Percentiles rank a stretch among this genome's conserved stretches.
Evolutionary conservation across 2,888 invertebrate species (phyloP).

Genomic region (Arge pagana): DNA sequence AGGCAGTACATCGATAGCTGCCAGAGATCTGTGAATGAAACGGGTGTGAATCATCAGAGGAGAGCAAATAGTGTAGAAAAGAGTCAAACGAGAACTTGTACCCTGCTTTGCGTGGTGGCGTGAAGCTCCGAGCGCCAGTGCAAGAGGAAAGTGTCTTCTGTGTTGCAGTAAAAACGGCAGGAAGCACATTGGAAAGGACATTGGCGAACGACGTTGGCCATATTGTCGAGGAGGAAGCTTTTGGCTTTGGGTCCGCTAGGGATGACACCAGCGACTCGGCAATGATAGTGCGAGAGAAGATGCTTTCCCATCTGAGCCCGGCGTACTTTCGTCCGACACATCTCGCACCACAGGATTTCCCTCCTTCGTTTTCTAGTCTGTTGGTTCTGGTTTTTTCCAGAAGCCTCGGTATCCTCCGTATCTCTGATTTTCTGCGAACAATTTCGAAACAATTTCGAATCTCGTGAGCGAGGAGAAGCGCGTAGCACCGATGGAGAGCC

Average conservation of each 20-base stretch:
- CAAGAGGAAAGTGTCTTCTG: conserved; percentile 68
- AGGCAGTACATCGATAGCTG: conserved; percentile 74
- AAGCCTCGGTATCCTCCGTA: conserved; percentile 42
- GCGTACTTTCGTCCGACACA: conserved; percentile 73
- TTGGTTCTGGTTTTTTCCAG: conserved; percentile 29
- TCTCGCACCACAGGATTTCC: conserved; percentile 69
- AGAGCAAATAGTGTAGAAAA: no score
- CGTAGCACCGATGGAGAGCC: no score
- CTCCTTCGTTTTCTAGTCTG: conserved; percentile 64
- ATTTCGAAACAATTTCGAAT: no score
- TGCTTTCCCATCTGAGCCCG: conserved; percentile 79
- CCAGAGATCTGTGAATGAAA: conserved; percentile 62
- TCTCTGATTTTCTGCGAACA: conserved; percentile 33
- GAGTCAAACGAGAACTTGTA: no score
- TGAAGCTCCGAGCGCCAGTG: conserved; percentile 77
- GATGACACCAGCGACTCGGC: conserved; percentile 67
- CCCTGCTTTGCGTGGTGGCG: conserved; percentile 58
- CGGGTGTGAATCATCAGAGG: no score
- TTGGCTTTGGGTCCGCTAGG: conserved; percentile 64
- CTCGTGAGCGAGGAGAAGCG: no score
- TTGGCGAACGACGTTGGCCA: conserved; percentile 76
- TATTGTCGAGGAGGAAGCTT: conserved; percentile 75
- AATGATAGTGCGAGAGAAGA: conserved; percentile 84
- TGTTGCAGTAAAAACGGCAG: conserved; percentile 85
- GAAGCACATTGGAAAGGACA: conserved; percentile 85